These are phyloP conservation scores for Delia radicum DNA, from an alignment of 1,140 invertebrate species.

Conservation along the genomic window DNA sequence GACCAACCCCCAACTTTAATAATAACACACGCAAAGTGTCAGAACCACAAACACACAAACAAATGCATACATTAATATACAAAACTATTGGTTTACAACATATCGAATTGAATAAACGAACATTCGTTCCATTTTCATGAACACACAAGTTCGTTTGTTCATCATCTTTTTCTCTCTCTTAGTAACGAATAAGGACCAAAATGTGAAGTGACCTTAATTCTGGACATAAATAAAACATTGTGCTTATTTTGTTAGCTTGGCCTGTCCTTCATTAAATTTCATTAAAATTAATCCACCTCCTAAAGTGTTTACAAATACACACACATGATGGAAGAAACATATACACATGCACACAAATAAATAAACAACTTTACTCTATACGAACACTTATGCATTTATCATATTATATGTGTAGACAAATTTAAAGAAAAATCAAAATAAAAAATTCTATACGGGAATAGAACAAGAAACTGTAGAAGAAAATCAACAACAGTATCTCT, in stretches of 20 bases:
- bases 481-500: not conserved
- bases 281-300: conserved; percentile 32
- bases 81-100: not conserved
- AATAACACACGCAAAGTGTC: not conserved
- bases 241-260: not conserved
- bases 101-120: not conserved
- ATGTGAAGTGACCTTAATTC: conserved; percentile 30
- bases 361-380: not conserved
- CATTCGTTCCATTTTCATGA: too few species aligned
- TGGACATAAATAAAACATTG: conserved; percentile 31
- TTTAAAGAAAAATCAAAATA: not conserved
- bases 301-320: conserved; percentile 3
- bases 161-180: not conserved
- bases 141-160: too few species aligned
- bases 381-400: not conserved
- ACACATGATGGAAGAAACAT: not conserved
- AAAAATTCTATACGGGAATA: not conserved
- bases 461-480: not conserved
- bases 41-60: not conserved
- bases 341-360: not conserved
- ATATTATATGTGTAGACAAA: conserved; percentile 11
- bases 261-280: conserved; percentile 33
- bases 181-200: conserved; percentile 3
- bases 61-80: not conserved
- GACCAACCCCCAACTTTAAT: not conserved